Base-by-base conservation (phyloP, 2,797 vertebrate genomes). In the Nyctalus aviator region DNA sequence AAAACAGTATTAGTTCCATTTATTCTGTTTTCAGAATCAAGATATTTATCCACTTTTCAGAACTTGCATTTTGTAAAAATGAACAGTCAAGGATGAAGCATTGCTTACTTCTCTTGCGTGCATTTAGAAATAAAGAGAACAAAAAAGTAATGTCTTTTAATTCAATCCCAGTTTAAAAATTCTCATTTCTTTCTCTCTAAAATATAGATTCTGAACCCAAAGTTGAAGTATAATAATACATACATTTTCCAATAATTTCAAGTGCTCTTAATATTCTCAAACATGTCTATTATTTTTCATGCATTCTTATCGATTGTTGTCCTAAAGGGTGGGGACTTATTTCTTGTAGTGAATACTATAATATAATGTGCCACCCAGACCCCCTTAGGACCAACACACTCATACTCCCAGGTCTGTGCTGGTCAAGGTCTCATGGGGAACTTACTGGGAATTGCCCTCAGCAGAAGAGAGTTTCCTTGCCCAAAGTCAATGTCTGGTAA, bases 1-100 rank as follows among this genome's bases (percentile, higher is more conserved):
- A 92, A 91, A 97, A 96, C 85, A 90, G 76, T 78, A 93, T 95
- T 94, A 91, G 84, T 95, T 95, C 62, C 92, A 96, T 94, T 93
- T 96, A 95, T 94, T 97, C 92, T 96, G 76, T 87, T 64, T 37
- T 92, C 82, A 92, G 77, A 93, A 82, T 27, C 8, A 62, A 72
- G 57, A 66, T 84, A 92, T 96, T 92, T 94, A 94, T 92, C 84
- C 50, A 84, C 91, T 94, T 92, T 85, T 96, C 73, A 95, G 85
- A 90, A 89, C 62, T 76, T 82, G 50, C 62, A 86, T 84, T 96
- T 95, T 88, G 18, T 50, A 89, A 88, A 95, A 94, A 88, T 30
- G 75, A 96, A 87, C 75, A 76, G 62, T 96, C 32, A 87, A 53
- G 27, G 30, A n/a, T 81, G 90, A 95, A 91, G 73, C 93, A 89